Evolutionary conservation across 2,797 vertebrate species (phyloP).

Genomic region (Sebastes matsubarae): DNA sequence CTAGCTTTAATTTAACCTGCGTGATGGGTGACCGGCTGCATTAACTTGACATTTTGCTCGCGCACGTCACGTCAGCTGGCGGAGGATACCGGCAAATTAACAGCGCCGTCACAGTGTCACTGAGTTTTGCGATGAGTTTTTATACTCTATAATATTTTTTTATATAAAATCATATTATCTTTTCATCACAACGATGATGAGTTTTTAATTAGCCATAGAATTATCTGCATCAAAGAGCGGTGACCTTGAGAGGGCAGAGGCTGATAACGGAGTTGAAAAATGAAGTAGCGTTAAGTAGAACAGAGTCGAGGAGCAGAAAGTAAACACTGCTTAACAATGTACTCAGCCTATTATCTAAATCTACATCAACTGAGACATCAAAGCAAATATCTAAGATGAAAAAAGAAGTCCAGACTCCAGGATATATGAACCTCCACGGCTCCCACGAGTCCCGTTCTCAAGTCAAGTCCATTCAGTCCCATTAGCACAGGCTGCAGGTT

Average conservation of each 20-base stretch:
- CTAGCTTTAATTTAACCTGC: conserved; percentile 68
- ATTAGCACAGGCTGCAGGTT: conserved; percentile 64
- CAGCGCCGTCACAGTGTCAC: conserved; percentile 27
- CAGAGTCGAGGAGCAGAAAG: conserved; percentile 34
- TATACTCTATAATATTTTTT: conserved; percentile 25
- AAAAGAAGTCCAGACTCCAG: conserved; percentile 51
- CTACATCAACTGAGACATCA: conserved; percentile 68
- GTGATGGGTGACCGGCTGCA: conserved; percentile 64
- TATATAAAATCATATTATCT: conserved; percentile 46
- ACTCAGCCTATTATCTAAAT: conserved; percentile 45
- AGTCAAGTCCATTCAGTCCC: conserved; percentile 55
- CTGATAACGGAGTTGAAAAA: conserved; percentile 48
- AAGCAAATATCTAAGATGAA: conserved; percentile 54
- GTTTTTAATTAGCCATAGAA: conserved; percentile 71
- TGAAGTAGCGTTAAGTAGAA: conserved; percentile 39
- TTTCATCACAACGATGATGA: conserved; percentile 57
- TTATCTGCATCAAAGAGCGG: conserved; percentile 46
- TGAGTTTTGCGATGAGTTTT: conserved; percentile 40
- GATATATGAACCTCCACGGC: conserved; percentile 46
- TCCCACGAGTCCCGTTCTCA: conserved; percentile 53
- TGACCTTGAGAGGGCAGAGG: conserved; percentile 67
- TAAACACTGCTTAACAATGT: conserved; percentile 65
- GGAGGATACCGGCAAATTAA: conserved; percentile 57
- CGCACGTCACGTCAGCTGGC: conserved; percentile 42
- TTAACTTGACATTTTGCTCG: conserved; percentile 71